Evolutionary conservation across 2,113 vertebrate species (phyloP).

Genomic region (Sylvia atricapilla): DNA sequence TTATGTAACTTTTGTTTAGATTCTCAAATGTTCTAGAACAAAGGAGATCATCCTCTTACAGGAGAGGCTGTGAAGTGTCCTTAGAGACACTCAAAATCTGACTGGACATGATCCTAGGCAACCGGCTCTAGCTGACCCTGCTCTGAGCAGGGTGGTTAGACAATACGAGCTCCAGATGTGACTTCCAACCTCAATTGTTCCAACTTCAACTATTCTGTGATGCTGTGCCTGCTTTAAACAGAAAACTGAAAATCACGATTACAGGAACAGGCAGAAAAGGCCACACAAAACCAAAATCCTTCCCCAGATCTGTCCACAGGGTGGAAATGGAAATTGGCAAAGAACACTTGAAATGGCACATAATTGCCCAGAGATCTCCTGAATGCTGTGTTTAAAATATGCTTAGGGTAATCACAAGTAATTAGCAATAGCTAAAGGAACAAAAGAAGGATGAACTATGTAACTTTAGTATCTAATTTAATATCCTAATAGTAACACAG

Average conservation of each 20-base stretch:
- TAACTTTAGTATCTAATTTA: background rate
- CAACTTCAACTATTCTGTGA: background rate
- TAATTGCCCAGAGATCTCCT: background rate
- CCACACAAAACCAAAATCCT: background rate
- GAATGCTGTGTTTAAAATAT: background rate
- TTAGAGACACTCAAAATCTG: background rate
- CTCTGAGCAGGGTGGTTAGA: background rate
- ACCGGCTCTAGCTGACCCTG: fast-evolving
- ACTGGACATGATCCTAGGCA: background rate
- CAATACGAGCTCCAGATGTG: background rate
- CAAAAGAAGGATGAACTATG: background rate
- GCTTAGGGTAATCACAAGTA: background rate
- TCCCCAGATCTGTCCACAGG: fast-evolving
- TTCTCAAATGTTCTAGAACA: background rate
- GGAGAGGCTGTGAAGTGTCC: background rate
- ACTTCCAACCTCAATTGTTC: background rate
- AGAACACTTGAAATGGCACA: background rate
- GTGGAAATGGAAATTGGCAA: background rate
- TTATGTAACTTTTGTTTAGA: background rate
- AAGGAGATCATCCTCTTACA: background rate
- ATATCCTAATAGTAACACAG: background rate
- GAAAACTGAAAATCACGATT: background rate
- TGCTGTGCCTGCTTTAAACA: background rate
- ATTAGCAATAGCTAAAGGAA: background rate
- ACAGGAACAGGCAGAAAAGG: background rate